These are phyloP conservation scores for Lynx canadensis DNA, from an alignment of 2,113 vertebrate species.

Conservation along the genomic window DNA sequence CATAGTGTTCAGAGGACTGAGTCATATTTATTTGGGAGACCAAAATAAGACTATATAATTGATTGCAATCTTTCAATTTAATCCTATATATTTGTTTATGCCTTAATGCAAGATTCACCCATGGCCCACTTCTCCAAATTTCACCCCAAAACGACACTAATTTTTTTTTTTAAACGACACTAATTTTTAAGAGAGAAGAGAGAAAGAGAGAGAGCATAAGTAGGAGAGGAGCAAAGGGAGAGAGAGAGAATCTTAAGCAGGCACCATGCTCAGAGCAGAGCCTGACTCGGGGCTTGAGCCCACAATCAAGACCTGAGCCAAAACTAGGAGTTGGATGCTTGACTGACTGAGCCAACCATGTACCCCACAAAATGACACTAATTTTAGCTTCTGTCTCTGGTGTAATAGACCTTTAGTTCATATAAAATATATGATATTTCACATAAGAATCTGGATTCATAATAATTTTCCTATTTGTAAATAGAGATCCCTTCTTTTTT, in stretches of 20 bases:
- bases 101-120: neutral
- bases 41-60: neutral
- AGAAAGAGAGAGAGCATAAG: too few relatives aligned
- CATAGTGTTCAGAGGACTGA: neutral
- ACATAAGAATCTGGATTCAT: neutral
- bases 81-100: neutral
- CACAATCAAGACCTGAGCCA: too few relatives aligned
- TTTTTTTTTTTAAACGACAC: constrained; percentile 27
- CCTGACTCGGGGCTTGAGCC: too few relatives aligned
- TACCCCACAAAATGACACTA: neutral
- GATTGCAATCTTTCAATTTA: neutral
- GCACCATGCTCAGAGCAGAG: too few relatives aligned
- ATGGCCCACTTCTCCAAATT: neutral
- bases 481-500: neutral
- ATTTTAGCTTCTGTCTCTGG: neutral
- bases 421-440: neutral
- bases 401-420: neutral
- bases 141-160: neutral
- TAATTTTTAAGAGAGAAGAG: neutral
- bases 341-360: too few relatives aligned
- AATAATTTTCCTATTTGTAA: neutral
- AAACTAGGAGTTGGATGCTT: too few relatives aligned
- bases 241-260: too few relatives aligned
- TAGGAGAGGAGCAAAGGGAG: too few relatives aligned
- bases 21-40: constrained; percentile 6